These are phyloP conservation scores for Grus americana DNA, from an alignment of 2,113 vertebrate species.

Conservation along the genomic window DNA sequence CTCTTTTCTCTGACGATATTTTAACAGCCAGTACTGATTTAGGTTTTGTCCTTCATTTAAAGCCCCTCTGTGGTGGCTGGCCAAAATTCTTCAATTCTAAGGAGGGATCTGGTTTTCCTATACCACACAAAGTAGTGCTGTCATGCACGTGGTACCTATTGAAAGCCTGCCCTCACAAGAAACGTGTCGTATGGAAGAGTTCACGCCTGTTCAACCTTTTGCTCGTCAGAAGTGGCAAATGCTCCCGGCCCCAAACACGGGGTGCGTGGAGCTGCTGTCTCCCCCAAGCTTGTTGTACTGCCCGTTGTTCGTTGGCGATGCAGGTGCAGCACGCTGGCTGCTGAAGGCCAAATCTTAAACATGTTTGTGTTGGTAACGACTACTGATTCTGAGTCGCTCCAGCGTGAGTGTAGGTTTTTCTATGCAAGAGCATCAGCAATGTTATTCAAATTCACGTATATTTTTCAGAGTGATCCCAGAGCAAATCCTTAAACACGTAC, in stretches of 20 bases:
- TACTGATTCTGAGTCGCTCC: not conserved
- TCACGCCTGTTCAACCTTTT: not conserved
- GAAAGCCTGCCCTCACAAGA: not conserved
- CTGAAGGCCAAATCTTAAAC: slow-evolving; percentile 7
- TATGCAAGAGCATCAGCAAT: not conserved
- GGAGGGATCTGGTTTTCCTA: not conserved
- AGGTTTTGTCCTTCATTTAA: slow-evolving; percentile 35
- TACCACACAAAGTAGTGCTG: not conserved
- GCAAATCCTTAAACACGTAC: not conserved
- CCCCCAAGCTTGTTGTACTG: not conserved
- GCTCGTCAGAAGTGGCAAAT: not conserved
- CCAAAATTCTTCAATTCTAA: slow-evolving; percentile 19
- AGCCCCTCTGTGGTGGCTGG: slow-evolving; percentile 31
- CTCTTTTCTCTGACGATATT: not conserved
- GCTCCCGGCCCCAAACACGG: not conserved
- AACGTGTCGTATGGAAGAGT: rapidly evolving
- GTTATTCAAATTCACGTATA: not conserved
- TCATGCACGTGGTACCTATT: rapidly evolving
- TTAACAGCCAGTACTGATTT: slow-evolving; percentile 32
- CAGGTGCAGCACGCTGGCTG: not conserved
- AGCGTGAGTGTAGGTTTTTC: not conserved
- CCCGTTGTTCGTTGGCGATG: not conserved
- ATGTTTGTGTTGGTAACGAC: not conserved
- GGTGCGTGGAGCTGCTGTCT: not conserved
- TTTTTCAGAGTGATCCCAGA: slow-evolving; percentile 10